phyloP scores from a whole-genome alignment of 2,888 invertebrate species.

The Saturnia pavonia region DNA sequence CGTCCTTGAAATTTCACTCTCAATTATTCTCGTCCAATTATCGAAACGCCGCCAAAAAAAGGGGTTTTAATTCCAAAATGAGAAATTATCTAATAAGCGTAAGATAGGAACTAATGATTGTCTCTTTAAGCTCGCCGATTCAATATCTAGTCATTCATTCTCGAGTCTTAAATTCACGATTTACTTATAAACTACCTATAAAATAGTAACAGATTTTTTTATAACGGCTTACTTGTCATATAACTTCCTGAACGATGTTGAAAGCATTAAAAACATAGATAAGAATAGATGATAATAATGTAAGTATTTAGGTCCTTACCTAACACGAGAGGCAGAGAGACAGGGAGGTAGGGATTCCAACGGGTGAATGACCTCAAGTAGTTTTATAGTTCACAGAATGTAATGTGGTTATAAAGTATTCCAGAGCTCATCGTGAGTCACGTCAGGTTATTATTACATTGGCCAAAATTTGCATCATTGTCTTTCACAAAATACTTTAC shows the following conservation, averaged over 20 bases:
- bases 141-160: no score
- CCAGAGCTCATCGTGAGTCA: slow-evolving; percentile 3
- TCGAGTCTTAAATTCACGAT: background rate
- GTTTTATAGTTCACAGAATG: slow-evolving; percentile 41
- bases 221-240: background rate
- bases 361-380: slow-evolving; percentile 52
- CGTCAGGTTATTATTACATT: background rate
- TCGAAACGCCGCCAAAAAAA: no score
- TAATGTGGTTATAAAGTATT: slow-evolving; percentile 22
- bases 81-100: no score
- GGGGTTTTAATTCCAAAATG: no score
- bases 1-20: no score
- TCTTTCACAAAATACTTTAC: background rate
- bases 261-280: slow-evolving; percentile 44
- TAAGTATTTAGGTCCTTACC: slow-evolving; percentile 33
- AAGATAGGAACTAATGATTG: no score
- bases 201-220: background rate
- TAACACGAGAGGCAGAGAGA: slow-evolving; percentile 32
- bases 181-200: background rate
- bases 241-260: background rate
- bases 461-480: background rate
- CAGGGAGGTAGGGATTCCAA: slow-evolving; percentile 46
- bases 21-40: no score
- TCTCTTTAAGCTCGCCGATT: no score
- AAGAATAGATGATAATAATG: slow-evolving; percentile 48